Conservation (phyloP, 2,797 vertebrate species). For the Acestrorhynchus altus region DNA sequence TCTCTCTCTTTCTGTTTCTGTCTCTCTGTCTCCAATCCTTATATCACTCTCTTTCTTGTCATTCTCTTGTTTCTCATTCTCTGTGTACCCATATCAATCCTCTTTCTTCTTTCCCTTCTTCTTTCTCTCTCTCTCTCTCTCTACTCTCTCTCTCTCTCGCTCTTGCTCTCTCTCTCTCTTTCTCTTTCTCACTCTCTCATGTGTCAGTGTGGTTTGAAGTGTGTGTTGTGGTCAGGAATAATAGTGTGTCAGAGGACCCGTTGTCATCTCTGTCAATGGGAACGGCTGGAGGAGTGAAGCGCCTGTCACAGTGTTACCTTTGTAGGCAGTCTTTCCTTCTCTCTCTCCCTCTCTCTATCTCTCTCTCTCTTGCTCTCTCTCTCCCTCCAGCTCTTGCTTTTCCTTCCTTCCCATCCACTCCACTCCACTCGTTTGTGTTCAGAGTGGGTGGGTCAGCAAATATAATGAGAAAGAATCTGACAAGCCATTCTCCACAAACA, state of each 20-base stretch:
- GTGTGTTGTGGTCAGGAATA: constrained; percentile 95
- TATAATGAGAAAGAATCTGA: constrained; percentile 79
- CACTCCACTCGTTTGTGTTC: constrained; percentile 26
- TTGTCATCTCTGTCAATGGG: constrained; percentile 99
- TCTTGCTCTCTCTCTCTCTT: neutral
- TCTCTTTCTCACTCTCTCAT: neutral
- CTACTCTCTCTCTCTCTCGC: neutral
- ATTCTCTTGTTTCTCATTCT: neutral
- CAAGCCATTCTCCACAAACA: constrained; percentile 62
- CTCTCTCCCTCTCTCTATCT: constrained; percentile 39
- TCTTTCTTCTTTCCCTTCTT: too few species aligned
- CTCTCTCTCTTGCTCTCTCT: constrained; percentile 69
- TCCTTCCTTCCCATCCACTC: constrained; percentile 27
- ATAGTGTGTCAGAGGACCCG: constrained; percentile 97
- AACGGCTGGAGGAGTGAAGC: constrained; percentile 79
- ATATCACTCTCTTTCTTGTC: neutral
- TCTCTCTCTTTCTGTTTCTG: neutral
- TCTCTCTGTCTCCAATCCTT: neutral
- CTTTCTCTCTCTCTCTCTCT: constrained; percentile 5
- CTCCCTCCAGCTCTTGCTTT: neutral
- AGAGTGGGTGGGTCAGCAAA: constrained; percentile 82
- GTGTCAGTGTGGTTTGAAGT: constrained; percentile 97
- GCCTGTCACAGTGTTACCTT: constrained; percentile 81
- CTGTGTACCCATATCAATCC: too few species aligned
- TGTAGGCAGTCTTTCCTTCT: constrained; percentile 83